These are phyloP conservation scores for Morpho helenor DNA, from an alignment of 2,888 invertebrate species.

Conservation along the genomic window DNA sequence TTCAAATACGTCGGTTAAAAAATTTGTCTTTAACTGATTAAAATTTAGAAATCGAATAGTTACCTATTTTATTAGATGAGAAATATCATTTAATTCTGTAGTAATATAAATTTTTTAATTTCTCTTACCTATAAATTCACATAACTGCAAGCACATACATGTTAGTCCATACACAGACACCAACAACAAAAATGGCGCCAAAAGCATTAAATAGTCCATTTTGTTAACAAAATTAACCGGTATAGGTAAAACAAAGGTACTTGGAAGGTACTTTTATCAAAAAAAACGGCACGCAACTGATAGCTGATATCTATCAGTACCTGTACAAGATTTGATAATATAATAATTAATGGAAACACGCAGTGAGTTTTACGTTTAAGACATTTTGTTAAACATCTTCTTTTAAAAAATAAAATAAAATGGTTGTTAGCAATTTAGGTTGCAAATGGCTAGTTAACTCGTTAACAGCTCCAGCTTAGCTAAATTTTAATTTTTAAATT, in stretches of 20 bases:
- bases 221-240: conserved; percentile 11
- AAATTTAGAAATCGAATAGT: too few species aligned
- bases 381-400: not conserved
- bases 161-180: conserved; percentile 41
- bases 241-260: not conserved
- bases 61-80: too few species aligned
- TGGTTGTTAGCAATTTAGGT: too few species aligned
- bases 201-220: conserved; percentile 34
- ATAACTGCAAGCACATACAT: conserved; percentile 52
- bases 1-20: too few species aligned
- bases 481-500: too few species aligned
- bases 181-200: conserved; percentile 36
- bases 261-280: conserved; percentile 18
- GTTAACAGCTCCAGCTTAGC: too few species aligned
- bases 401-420: too few species aligned
- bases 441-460: too few species aligned
- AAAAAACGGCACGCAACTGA: conserved; percentile 21
- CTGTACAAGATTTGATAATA: conserved; percentile 23
- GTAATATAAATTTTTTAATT: too few species aligned
- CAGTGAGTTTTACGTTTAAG: conserved; percentile 6
- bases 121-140: conserved; percentile 46
- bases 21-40: too few species aligned
- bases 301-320: conserved; percentile 20
- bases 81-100: too few species aligned
- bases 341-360: conserved; percentile 21